Evolutionary conservation across 2,797 vertebrate species (phyloP), one percentile per base, ranked within the genome.

Genomic region (Bryconaethiops microstoma): DNA sequence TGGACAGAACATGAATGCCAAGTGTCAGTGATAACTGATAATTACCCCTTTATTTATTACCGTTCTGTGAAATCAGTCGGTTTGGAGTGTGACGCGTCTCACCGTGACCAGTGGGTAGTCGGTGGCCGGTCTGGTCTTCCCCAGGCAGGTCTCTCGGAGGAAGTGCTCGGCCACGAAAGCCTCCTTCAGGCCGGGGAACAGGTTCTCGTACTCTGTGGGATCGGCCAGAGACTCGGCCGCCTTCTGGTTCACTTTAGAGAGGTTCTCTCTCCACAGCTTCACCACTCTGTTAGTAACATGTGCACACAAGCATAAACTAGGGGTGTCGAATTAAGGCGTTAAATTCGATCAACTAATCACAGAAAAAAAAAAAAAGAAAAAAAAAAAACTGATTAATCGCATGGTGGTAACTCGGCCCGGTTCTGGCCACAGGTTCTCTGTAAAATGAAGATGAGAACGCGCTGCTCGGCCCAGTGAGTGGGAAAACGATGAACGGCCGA

Each of bases 161-260:
- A 94, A 99, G 57, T 96, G 92, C 87, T 99, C 98, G 52, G 95
- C 98, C 80, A 94, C 88, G 86, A 98, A 99, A 35, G 98, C 96
- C 92, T 99, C 98, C 89, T 92, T 98, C 86, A 99, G 90, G 17
- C 98, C 98, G 21, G 98, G 98, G 83, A 99, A 99, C 74, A 99
- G 94, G 87, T 99, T 99, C 90, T 99, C 98, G 79, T 99, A 99
- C 84, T 98, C 97, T 5, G 97, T 99, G 42, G 98, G 98, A 87
- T 99, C 98, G 59, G 98, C 98, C 54, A 99, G 92, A 5, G 98
- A 99, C 81, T 99, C 98, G 0, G 97, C 98, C 14, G 98, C 98
- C 94, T 99, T 99, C 86, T 98, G 97, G 88, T 99, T 99, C 82
- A 99, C 93, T 92, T 97, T 99, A 21, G 96, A 95, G 71, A 99